Conservation (phyloP, 2,113 vertebrate genomes). For the Gadus chalcogrammus region DNA sequence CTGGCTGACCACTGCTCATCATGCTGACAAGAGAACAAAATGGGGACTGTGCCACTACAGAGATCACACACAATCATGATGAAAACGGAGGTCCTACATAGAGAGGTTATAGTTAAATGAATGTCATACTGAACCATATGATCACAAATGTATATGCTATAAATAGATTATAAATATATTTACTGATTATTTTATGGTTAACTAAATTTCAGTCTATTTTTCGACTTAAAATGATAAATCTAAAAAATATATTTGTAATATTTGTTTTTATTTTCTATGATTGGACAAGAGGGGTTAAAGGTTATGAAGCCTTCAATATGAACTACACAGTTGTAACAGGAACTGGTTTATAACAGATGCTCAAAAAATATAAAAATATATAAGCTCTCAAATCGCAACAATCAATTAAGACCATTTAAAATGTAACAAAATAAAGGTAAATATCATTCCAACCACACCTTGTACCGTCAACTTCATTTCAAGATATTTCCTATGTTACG, state of each 20-base stretch:
- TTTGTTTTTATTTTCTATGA: slow-evolving; percentile 7
- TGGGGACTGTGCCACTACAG: slow-evolving; percentile 27
- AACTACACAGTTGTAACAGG: background rate
- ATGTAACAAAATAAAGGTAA: slow-evolving; percentile 15
- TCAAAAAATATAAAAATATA: slow-evolving; percentile 5
- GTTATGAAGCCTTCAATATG: slow-evolving; percentile 37
- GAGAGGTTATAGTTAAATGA: background rate
- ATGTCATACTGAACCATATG: background rate
- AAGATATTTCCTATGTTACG: slow-evolving; percentile 32
- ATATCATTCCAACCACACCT: background rate
- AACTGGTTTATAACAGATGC: background rate
- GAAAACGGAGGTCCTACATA: background rate
- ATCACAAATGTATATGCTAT: background rate
- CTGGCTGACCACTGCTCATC: slow-evolving; percentile 44
- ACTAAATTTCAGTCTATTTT: background rate
- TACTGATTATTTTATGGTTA: background rate
- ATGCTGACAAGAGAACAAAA: slow-evolving; percentile 53
- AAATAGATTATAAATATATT: background rate
- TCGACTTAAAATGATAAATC: background rate
- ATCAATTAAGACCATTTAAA: slow-evolving; percentile 37
- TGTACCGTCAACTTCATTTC: background rate
- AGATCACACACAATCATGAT: background rate
- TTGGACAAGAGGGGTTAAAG: slow-evolving; percentile 7
- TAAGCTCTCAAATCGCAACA: slow-evolving; percentile 33
- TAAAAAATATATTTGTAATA: slow-evolving; percentile 17